Evolutionary conservation across 2,797 vertebrate species (phyloP).

Genomic region (Peromyscus eremicus): DNA sequence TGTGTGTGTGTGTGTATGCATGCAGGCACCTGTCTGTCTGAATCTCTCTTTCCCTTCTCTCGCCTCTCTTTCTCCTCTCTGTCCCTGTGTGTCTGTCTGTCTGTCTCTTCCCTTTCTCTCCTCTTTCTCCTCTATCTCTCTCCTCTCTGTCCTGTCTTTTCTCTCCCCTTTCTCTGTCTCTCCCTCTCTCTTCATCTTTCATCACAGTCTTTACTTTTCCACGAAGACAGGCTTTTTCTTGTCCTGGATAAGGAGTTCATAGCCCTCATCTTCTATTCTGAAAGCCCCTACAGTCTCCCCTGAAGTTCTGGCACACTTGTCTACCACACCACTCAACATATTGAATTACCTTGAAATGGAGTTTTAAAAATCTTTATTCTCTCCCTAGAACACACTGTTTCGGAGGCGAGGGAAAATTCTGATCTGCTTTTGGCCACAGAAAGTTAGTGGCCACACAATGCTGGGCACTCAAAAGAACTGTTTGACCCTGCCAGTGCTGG

Average conservation of each 20-base stretch:
- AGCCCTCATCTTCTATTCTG: not conserved
- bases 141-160: not conserved
- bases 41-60: too few relatives aligned
- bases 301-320: not conserved
- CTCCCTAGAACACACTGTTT: not conserved
- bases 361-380: not conserved
- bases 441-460: not conserved
- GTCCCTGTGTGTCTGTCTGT: not conserved
- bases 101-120: accelerated
- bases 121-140: not conserved
- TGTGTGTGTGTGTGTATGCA: too few relatives aligned
- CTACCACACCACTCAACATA: not conserved
- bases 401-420: not conserved
- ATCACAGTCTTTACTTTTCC: not conserved
- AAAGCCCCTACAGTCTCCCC: too few relatives aligned
- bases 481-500: not conserved
- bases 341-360: not conserved
- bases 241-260: not conserved
- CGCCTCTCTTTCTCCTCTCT: not conserved
- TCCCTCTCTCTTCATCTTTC: not conserved
- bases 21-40: too few relatives aligned
- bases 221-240: not conserved
- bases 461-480: not conserved
- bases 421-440: not conserved
- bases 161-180: not conserved